A percentile compares a stretch with the other conserved stretches of the same genome.
Conservation (phyloP, 2,113 vertebrate genomes). For the Thunnus thynnus region DNA sequence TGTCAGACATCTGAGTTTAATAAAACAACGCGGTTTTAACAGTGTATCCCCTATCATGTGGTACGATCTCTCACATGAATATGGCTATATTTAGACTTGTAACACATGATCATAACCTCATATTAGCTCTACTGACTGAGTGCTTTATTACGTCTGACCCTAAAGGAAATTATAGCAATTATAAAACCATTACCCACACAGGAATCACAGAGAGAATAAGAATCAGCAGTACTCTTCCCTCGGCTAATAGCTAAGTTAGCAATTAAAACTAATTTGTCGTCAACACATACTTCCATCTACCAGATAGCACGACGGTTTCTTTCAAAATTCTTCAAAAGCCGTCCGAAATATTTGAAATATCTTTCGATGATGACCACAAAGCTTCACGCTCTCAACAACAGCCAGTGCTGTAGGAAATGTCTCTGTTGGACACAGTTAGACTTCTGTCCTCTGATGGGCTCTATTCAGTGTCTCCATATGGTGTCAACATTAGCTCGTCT, state of each 20-base stretch:
- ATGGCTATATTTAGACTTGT: conserved; percentile 44
- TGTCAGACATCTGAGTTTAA: conserved; percentile 23
- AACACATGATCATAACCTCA: conserved; percentile 45
- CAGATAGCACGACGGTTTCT: too few species aligned
- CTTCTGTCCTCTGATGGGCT: conserved; percentile 11
- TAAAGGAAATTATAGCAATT: background rate
- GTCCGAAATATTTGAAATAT: too few species aligned
- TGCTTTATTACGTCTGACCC: conserved; percentile 12
- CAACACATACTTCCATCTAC: too few species aligned
- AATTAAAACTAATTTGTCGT: too few species aligned
- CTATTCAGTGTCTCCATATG: conserved; percentile 18
- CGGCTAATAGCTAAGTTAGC: background rate
- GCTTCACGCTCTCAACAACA: background rate
- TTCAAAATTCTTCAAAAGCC: too few species aligned
- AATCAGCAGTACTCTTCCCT: too few species aligned
- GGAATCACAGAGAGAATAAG: background rate
- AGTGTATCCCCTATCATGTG: conserved; percentile 31
- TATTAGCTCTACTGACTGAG: conserved; percentile 17
- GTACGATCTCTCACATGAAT: conserved; percentile 21
- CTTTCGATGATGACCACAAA: background rate
- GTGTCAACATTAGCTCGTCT: conserved; percentile 8
- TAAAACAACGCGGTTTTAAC: conserved; percentile 33
- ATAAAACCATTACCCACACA: background rate
- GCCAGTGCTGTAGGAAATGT: background rate
- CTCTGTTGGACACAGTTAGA: background rate